Evolutionary conservation across 2,797 vertebrate species (phyloP).

Genomic region (Eulemur rubriventer): DNA sequence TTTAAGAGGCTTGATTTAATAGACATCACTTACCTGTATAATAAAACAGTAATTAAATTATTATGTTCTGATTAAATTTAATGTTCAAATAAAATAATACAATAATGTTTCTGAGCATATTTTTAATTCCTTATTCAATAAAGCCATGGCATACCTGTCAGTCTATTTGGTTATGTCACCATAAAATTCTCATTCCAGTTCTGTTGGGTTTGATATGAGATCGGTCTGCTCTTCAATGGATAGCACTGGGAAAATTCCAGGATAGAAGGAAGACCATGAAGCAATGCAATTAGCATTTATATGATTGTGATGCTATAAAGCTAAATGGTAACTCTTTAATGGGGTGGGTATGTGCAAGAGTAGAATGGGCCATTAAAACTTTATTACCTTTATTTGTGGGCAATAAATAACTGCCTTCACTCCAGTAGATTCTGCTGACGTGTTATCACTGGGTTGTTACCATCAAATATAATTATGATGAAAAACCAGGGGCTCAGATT

Average conservation of each 20-base stretch:
- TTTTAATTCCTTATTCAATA: neutral
- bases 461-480: neutral
- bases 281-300: neutral
- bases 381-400: neutral
- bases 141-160: neutral
- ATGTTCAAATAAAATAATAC: conserved; percentile 27
- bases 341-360: neutral
- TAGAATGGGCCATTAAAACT: conserved; percentile 7
- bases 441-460: neutral
- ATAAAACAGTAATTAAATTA: conserved; percentile 38
- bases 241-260: neutral
- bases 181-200: neutral
- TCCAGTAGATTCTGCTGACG: neutral
- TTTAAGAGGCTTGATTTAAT: conserved; percentile 46
- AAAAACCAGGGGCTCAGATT: neutral
- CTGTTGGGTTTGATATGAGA: neutral
- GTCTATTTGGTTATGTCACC: neutral
- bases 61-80: conserved; percentile 40
- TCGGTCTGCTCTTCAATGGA: neutral
- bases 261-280: neutral
- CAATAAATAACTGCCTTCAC: neutral
- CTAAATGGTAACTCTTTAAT: conserved; percentile 29
- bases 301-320: neutral
- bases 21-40: conserved; percentile 15
- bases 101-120: neutral